A percentile compares a stretch with the other conserved stretches of the same genome.
phyloP scores from a whole-genome alignment of 2,797 vertebrate species.

The Eremophila alpestris region DNA sequence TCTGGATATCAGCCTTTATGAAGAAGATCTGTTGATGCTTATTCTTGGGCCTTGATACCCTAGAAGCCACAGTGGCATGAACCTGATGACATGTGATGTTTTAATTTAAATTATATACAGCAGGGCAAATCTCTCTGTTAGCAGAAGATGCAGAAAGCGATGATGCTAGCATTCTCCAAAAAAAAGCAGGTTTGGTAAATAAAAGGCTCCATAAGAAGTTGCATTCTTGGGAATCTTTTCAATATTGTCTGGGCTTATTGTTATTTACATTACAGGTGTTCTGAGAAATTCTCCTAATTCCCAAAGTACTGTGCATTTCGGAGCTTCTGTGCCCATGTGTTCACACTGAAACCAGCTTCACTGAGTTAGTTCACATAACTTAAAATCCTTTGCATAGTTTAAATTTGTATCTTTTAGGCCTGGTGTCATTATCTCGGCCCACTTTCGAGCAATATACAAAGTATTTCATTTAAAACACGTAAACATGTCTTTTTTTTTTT shows the following conservation, averaged over 20 bases:
- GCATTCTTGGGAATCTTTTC: neutral
- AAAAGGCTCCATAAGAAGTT: neutral
- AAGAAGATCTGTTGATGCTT: neutral
- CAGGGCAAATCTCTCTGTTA: neutral
- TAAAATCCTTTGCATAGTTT: neutral
- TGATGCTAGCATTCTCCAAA: neutral
- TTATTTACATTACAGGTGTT: neutral
- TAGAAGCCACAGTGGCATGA: neutral
- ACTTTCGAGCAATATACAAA: neutral
- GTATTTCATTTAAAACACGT: neutral
- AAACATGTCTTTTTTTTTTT: neutral
- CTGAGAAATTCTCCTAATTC: neutral
- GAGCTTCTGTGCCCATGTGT: neutral
- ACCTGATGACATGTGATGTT: fast-evolving
- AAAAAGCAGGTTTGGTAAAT: neutral
- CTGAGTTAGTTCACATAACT: neutral
- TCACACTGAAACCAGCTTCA: neutral
- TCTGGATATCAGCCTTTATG: neutral
- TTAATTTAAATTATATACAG: neutral
- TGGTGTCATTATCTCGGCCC: fast-evolving
- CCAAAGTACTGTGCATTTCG: neutral
- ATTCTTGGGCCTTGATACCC: neutral
- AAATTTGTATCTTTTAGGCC: neutral
- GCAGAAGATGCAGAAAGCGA: neutral
- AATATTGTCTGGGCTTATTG: neutral